phyloP scores from a whole-genome alignment of 2,113 vertebrate species.

The Percopsis transmontana region DNA sequence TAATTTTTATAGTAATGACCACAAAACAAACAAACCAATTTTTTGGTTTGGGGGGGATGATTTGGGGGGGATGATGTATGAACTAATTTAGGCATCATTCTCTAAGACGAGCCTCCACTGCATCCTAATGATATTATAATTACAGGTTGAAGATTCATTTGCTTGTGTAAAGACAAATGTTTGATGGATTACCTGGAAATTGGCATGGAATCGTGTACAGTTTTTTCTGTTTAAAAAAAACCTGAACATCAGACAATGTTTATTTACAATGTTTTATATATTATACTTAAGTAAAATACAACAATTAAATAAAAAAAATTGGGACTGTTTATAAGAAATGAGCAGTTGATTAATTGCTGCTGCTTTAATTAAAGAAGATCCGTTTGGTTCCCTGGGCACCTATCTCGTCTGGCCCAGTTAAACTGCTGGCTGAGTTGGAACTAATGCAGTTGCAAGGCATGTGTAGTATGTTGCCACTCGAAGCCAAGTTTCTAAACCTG shows the following conservation, averaged over 20 bases:
- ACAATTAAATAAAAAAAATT: constrained; percentile 33
- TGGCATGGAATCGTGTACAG: constrained; percentile 9
- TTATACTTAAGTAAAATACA: constrained; percentile 9
- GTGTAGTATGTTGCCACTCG: constrained; percentile 17
- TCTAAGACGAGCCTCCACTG: constrained; percentile 26
- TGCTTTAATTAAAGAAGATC: constrained; percentile 62
- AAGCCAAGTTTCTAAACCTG: constrained; percentile 30
- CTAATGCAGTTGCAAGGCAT: constrained; percentile 14
- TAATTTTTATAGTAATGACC: too few species aligned
- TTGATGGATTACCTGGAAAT: constrained; percentile 61
- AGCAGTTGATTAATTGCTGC: constrained; percentile 63
- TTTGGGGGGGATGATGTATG: constrained; percentile 56
- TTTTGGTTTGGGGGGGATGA: background rate
- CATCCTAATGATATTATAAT: constrained; percentile 61
- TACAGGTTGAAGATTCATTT: constrained; percentile 59
- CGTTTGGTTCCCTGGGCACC: constrained; percentile 33
- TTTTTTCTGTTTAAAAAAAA: constrained; percentile 12
- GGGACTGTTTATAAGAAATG: constrained; percentile 40
- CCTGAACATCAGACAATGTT: background rate
- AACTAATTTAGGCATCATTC: constrained; percentile 53
- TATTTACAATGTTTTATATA: constrained; percentile 13
- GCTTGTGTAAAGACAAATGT: constrained; percentile 40
- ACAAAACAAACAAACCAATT: constrained; percentile 30
- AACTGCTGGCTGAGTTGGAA: constrained; percentile 41
- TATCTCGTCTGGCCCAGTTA: constrained; percentile 38